Conservation (phyloP, 2,888 invertebrate species). For the Epirrita christyi region DNA sequence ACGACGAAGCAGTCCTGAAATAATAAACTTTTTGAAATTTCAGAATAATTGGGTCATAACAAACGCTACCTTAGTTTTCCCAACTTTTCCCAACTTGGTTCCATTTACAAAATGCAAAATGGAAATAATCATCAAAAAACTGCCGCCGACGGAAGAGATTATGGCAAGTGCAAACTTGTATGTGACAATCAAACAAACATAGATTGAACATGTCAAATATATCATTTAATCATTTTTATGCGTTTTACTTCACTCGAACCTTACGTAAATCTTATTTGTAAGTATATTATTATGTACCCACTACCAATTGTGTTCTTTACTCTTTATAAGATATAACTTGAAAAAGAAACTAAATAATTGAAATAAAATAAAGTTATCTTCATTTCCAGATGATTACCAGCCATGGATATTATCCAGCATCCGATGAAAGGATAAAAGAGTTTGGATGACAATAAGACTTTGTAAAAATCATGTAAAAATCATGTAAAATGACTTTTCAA, state of each 20-base stretch:
- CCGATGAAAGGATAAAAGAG: too few species aligned
- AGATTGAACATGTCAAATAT: neutral
- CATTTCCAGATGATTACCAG: too few species aligned
- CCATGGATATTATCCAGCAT: too few species aligned
- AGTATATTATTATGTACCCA: neutral
- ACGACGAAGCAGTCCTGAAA: too few species aligned
- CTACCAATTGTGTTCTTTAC: too few species aligned
- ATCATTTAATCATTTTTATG: too few species aligned
- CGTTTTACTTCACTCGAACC: too few species aligned
- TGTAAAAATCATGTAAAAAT: too few species aligned
- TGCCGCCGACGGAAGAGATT: conserved; percentile 12
- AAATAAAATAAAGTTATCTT: neutral
- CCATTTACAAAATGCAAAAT: conserved; percentile 25
- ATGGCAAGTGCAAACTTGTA: conserved; percentile 15
- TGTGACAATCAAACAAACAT: conserved; percentile 10
- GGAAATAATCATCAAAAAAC: conserved; percentile 9
- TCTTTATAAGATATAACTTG: neutral
- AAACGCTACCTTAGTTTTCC: conserved; percentile 27
- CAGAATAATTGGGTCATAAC: conserved; percentile 29
- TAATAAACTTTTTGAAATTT: conserved; percentile 14
- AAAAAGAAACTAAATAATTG: too few species aligned
- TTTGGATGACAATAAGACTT: too few species aligned
- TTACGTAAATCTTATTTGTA: too few species aligned
- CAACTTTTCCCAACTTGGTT: conserved; percentile 24
- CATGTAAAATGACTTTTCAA: too few species aligned